phyloP scores from a whole-genome alignment of 2,113 vertebrate genomes.

The Aptenodytes patagonicus region DNA sequence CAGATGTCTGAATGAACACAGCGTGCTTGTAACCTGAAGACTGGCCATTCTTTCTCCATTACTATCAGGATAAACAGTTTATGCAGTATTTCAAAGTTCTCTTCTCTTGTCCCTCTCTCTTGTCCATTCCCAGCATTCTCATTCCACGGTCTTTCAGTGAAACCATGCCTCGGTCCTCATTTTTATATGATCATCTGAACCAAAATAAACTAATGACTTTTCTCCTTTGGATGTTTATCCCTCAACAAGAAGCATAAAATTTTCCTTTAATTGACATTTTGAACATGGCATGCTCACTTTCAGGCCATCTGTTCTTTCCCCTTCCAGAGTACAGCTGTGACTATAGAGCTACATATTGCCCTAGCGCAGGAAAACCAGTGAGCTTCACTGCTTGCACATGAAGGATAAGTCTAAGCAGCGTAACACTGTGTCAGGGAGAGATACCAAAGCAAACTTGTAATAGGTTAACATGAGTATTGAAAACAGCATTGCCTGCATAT shows the following conservation, averaged over 20 bases:
- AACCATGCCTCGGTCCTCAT: neutral
- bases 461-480: neutral
- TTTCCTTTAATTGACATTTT: neutral
- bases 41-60: neutral
- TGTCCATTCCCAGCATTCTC: neutral
- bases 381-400: neutral
- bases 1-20: neutral
- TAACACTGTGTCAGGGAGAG: neutral
- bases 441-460: constrained; percentile 30
- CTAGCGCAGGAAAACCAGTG: neutral
- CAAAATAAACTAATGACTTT: neutral
- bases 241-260: neutral
- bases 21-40: neutral
- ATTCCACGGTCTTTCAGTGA: neutral
- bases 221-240: neutral
- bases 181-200: neutral
- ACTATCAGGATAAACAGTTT: neutral
- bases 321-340: neutral
- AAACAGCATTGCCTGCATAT: neutral
- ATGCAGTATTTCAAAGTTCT: neutral
- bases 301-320: neutral
- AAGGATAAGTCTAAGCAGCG: neutral
- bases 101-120: neutral
- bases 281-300: neutral
- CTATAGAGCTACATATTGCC: neutral